Conservation (phyloP, 2,888 invertebrate genomes). For the Ormia ochracea region DNA sequence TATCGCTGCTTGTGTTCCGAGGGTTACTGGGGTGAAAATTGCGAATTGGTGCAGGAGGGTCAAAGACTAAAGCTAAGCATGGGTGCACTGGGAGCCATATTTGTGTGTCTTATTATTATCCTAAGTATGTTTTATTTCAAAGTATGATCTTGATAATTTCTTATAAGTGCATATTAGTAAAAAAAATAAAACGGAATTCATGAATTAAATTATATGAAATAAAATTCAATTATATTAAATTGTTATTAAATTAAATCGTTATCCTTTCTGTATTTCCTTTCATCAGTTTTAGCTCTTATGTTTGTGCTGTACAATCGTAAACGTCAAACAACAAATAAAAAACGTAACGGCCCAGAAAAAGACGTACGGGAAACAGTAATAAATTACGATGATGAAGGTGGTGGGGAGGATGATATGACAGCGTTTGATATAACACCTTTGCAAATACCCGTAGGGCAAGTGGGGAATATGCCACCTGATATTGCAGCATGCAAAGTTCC, state of each 20-base stretch:
- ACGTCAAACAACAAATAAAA: constrained; percentile 87
- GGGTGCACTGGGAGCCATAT: constrained; percentile 97
- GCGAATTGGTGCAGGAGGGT: constrained; percentile 94
- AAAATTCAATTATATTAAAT: too few species aligned
- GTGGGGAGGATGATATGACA: constrained; percentile 99
- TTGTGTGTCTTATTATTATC: constrained; percentile 97
- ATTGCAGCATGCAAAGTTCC: constrained; percentile 86
- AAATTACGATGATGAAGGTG: constrained; percentile 98
- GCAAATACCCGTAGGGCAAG: constrained; percentile 91
- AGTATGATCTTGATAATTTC: too few species aligned
- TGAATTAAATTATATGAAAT: too few species aligned
- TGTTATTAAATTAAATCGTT: not conserved
- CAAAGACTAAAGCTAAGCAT: constrained; percentile 96
- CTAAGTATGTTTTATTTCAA: too few species aligned
- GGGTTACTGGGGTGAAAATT: constrained; percentile 95
- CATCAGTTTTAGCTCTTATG: constrained; percentile 90
- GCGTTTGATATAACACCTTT: constrained; percentile 98
- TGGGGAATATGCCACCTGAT: constrained; percentile 89
- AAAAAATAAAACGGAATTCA: too few species aligned
- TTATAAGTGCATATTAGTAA: too few species aligned
- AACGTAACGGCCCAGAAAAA: constrained; percentile 97
- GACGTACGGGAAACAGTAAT: constrained; percentile 99
- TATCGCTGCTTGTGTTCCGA: constrained; percentile 94
- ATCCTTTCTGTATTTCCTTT: not conserved
- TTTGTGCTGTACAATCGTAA: constrained; percentile 97